A percentile compares a stretch with the other conserved stretches of the same genome.
Conservation (phyloP, 2,797 vertebrate species). For the Cetoscarus ocellatus region DNA sequence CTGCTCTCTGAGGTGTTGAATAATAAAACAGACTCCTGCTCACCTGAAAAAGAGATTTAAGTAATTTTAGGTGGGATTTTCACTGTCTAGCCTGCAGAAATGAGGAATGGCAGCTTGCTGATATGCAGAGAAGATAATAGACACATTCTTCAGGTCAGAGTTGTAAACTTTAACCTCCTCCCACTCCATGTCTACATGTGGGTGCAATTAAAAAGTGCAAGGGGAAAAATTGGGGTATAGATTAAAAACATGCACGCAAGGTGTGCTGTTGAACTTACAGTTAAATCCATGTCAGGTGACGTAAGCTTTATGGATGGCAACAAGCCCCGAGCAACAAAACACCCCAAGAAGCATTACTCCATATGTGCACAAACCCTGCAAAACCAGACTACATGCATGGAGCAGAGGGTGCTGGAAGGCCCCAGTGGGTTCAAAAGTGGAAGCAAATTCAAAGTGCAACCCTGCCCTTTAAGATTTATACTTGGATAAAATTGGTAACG, state of each 20-base stretch:
- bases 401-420: slow-evolving; percentile 1
- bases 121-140: neutral
- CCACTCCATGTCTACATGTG: slow-evolving; percentile 11
- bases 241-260: slow-evolving; percentile 58
- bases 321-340: slow-evolving; percentile 62
- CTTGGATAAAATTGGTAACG: slow-evolving; percentile 22
- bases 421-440: neutral
- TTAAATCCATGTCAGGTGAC: slow-evolving; percentile 77
- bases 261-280: slow-evolving; percentile 43
- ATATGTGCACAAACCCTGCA: neutral
- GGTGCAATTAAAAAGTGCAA: slow-evolving; percentile 30
- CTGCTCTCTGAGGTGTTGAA: slow-evolving; percentile 23
- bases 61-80: neutral
- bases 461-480: slow-evolving; percentile 36
- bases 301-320: slow-evolving; percentile 62
- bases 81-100: neutral
- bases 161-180: slow-evolving; percentile 16
- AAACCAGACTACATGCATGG: neutral
- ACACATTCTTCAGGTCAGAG: neutral
- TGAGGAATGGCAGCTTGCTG: neutral
- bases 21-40: neutral
- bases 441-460: slow-evolving; percentile 5
- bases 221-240: neutral
- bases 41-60: neutral
- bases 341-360: slow-evolving; percentile 30